Base-by-base conservation (phyloP, 2,113 vertebrate species). In the Brachyistius frenatus region DNA sequence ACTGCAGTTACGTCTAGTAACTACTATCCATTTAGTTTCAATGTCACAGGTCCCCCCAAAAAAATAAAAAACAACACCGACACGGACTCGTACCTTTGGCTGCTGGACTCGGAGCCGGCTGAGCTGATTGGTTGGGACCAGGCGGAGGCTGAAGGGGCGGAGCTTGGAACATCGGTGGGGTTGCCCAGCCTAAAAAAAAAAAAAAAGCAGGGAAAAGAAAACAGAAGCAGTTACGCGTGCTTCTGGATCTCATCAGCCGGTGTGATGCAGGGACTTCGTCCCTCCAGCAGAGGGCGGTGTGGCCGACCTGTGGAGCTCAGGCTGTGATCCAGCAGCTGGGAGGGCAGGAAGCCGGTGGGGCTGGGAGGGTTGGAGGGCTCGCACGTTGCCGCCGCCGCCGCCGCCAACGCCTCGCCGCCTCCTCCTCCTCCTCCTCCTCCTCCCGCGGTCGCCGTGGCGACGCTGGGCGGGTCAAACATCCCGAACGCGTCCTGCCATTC, bases 241-340 rank as follows among this genome's bases (percentile, higher is more conserved):
- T 15, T 13, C 7, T 53, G 31, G 14, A 13, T 32, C 0, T 30
- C 6, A 49, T 5, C 4, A 1, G 30, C 46, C 30, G 3, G 15
- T 2, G 61, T 80, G 65, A 30, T 68, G 78, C 54, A 61, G 41
- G 32, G 35, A 44, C 5, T 32, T 13, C 49, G 1, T 79, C 16
- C 52, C 3, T 50, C 80, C 74, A 72, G 53, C 53, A 76, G 86
- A 44, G 84, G 3, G 83, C 63, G 35, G 10, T 31, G 35, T 37
- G 65, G 15, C 88, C 61, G 32, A 94, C 95, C 95, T 88, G 93
- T 88, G 4, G 93, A 85, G 36, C 93, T 94, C 73, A 95, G 93
- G 50, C 95, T 96, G 79, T 96, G 94, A 79, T 98, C 96, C 67
- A 97, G 94, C 44, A 97, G 94, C 44, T 97, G 95, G 33, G 96